phyloP scores from a whole-genome alignment of 2,888 invertebrate species.

The Cheilosia urbana region DNA sequence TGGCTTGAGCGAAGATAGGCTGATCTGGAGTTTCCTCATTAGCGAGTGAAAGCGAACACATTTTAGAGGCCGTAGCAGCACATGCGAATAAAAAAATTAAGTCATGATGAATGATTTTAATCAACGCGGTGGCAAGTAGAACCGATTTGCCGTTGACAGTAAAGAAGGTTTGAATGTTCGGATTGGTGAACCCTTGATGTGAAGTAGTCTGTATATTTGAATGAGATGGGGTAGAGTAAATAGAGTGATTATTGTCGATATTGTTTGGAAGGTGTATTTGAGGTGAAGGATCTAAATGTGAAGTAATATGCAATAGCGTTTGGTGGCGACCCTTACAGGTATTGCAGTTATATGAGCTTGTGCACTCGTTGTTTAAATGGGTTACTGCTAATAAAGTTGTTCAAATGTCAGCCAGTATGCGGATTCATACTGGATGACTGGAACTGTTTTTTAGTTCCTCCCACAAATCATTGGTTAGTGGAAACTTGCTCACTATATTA shows the following conservation, averaged over 20 bases:
- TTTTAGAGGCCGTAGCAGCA: too few relatives aligned
- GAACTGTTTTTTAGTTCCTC: too few relatives aligned
- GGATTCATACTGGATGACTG: too few relatives aligned
- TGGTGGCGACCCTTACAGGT: background rate
- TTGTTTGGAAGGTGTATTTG: background rate
- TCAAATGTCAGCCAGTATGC: too few relatives aligned
- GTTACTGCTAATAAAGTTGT: background rate
- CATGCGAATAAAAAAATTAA: background rate
- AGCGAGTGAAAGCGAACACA: background rate
- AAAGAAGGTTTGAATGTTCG: background rate
- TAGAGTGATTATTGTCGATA: background rate
- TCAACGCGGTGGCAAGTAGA: background rate
- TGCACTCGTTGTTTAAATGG: background rate
- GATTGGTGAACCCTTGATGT: background rate
- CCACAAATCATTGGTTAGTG: too few relatives aligned
- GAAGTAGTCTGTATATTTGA: constrained; percentile 1
- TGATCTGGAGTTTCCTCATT: background rate
- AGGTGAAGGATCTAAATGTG: background rate
- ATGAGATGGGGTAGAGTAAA: background rate
- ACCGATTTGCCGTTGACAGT: background rate
- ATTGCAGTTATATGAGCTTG: too few relatives aligned
- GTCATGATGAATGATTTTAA: background rate
- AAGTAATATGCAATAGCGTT: background rate
- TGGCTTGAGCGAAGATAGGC: background rate
- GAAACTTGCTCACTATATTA: too few relatives aligned